phyloP scores from a whole-genome alignment of 2,888 invertebrate species.

The Chrysolina haemoptera region DNA sequence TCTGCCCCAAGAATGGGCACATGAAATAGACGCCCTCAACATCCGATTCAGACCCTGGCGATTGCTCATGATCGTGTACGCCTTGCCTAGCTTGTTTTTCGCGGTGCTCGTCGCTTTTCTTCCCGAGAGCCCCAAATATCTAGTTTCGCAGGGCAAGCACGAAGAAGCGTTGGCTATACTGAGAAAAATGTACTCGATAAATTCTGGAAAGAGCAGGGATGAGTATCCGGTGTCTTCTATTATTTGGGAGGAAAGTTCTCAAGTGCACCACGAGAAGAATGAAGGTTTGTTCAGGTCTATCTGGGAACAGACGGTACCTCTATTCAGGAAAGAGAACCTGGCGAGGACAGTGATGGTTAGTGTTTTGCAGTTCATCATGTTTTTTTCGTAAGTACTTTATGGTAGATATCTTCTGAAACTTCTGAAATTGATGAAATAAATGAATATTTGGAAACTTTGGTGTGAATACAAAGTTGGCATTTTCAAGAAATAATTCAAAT shows the following conservation, averaged over 20 bases:
- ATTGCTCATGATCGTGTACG: constrained; percentile 63
- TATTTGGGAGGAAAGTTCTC: constrained; percentile 59
- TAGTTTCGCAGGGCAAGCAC: constrained; percentile 62
- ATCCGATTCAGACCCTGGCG: constrained; percentile 66
- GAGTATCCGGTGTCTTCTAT: constrained; percentile 63
- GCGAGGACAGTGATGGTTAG: constrained; percentile 66
- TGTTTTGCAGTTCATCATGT: constrained; percentile 68
- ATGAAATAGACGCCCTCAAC: constrained; percentile 70
- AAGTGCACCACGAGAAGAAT: constrained; percentile 47
- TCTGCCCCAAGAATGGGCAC: constrained; percentile 62
- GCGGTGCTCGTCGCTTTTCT: constrained; percentile 59
- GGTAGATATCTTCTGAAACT: too few relatives aligned
- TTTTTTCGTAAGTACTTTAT: constrained; percentile 63
- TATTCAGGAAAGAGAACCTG: constrained; percentile 63
- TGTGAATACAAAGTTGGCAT: too few relatives aligned
- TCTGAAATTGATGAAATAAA: too few relatives aligned
- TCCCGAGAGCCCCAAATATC: constrained; percentile 69
- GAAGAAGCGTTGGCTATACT: constrained; percentile 64
- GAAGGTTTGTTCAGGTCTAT: constrained; percentile 59
- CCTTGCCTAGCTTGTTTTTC: constrained; percentile 64
- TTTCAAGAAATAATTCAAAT: too few relatives aligned
- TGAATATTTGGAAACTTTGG: too few relatives aligned
- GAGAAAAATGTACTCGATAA: constrained; percentile 62
- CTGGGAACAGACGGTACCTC: constrained; percentile 66
- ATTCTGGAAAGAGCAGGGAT: constrained; percentile 61